Conservation (phyloP, 2,888 invertebrate genomes). For the Cerceris rybyensis region DNA sequence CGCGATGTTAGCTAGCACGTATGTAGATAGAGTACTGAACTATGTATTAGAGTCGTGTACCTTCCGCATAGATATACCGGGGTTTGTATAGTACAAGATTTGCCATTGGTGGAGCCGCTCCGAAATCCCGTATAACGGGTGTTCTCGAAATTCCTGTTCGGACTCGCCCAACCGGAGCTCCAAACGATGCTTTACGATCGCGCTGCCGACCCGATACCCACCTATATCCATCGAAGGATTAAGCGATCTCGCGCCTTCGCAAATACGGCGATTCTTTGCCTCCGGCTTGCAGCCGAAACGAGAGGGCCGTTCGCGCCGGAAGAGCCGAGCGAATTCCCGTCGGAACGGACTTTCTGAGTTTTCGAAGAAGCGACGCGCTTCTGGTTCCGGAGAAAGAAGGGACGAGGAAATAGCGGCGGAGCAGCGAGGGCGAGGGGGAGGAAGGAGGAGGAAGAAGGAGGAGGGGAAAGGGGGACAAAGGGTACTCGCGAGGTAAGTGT, state of each 20-base stretch:
- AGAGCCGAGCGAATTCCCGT: too few relatives aligned
- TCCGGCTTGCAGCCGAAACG: neutral
- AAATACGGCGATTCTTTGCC: neutral
- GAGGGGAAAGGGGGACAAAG: neutral
- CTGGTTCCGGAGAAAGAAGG: neutral
- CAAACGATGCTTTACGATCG: constrained; percentile 58
- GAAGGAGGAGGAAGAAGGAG: too few relatives aligned
- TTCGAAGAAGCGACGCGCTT: neutral
- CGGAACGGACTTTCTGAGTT: neutral
- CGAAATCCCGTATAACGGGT: constrained; percentile 71
- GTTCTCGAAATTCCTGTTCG: constrained; percentile 60
- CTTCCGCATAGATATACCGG: constrained; percentile 69
- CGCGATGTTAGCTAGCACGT: constrained; percentile 75
- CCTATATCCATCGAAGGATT: constrained; percentile 44
- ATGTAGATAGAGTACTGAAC: constrained; percentile 78
- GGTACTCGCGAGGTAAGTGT: constrained; percentile 37
- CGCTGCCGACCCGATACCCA: neutral
- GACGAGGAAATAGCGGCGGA: neutral
- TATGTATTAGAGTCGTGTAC: constrained; percentile 78
- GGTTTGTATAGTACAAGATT: constrained; percentile 75
- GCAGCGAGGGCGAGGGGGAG: neutral
- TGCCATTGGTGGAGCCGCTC: constrained; percentile 67
- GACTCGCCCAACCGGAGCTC: constrained; percentile 25
- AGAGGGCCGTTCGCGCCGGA: neutral
- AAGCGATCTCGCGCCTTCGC: constrained; percentile 41